Evolutionary conservation across 2,888 invertebrate genomes (phyloP).

Genomic region (Pollenia griseotomentosa): DNA sequence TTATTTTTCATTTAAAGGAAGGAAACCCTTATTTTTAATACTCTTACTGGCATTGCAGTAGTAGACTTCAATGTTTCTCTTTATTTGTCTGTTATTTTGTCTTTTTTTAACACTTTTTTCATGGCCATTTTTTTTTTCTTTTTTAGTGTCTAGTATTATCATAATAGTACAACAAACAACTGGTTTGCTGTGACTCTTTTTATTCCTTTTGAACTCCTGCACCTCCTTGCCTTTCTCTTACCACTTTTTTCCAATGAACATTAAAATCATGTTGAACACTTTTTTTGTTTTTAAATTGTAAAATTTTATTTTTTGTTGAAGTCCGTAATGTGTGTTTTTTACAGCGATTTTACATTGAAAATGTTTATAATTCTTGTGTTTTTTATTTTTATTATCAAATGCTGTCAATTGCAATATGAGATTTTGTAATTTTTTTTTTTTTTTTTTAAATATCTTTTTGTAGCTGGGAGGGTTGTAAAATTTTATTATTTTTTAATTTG

Average conservation of each 20-base stretch:
- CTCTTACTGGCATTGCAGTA: neutral
- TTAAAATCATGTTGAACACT: constrained; percentile 45
- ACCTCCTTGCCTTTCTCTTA: neutral
- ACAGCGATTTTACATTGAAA: constrained; percentile 4
- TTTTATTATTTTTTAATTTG: constrained; percentile 62
- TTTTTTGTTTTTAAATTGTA: constrained; percentile 38
- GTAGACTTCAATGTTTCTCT: constrained; percentile 7
- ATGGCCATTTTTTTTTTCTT: constrained; percentile 32
- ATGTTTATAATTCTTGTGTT: constrained; percentile 10
- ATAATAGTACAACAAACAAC: constrained; percentile 13
- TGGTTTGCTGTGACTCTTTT: constrained; percentile 35
- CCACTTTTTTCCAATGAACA: constrained; percentile 49
- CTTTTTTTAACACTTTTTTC: constrained; percentile 39
- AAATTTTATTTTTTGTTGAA: constrained; percentile 3
- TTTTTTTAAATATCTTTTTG: neutral
- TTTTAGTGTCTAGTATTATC: constrained; percentile 38
- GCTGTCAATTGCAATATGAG: constrained; percentile 50
- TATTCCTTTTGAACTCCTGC: neutral
- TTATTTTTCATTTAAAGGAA: neutral
- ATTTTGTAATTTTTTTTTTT: neutral
- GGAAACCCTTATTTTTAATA: neutral
- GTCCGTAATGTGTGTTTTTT: neutral
- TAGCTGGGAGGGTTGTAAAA: constrained; percentile 26
- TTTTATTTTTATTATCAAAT: constrained; percentile 14
- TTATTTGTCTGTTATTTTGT: constrained; percentile 2